phyloP scores from a whole-genome alignment of 2,113 vertebrate genomes.

The Oostethus manadensis region DNA sequence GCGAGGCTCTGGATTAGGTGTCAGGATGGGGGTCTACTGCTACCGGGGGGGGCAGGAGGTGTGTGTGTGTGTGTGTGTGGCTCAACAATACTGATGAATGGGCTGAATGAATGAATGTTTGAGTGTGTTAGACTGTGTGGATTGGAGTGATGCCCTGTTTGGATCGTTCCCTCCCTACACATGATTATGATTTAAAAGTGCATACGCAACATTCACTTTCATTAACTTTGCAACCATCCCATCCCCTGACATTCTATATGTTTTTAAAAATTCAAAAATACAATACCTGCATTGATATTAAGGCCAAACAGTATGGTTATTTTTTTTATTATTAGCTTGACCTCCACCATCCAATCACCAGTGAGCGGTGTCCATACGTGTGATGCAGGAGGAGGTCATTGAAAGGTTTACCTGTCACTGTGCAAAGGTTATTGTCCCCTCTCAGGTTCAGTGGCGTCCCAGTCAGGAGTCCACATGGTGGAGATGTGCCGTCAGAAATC shows the following conservation, averaged over 20 bases:
- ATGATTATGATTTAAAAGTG: slow-evolving; percentile 1
- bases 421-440: not conserved
- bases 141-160: not conserved
- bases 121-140: slow-evolving; percentile 2
- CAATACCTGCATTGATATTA: not conserved
- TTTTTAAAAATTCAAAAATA: not conserved
- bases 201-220: not conserved
- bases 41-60: slow-evolving; percentile 13
- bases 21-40: slow-evolving; percentile 34
- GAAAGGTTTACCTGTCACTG: not conserved
- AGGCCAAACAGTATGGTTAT: not conserved
- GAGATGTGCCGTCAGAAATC: slow-evolving; percentile 72
- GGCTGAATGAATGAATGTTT: slow-evolving; percentile 7
- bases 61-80: slow-evolving; percentile 4
- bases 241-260: too few relatives aligned
- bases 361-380: not conserved
- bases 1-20: slow-evolving; percentile 63
- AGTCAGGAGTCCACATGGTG: slow-evolving; percentile 74
- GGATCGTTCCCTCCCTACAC: not conserved
- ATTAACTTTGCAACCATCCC: not conserved
- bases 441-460: slow-evolving; percentile 15
- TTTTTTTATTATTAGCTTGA: not conserved
- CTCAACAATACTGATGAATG: slow-evolving; percentile 13
- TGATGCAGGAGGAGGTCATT: not conserved
- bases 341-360: too few relatives aligned